phyloP scores from a whole-genome alignment of 2,113 vertebrate genomes.

The Apteryx owenii region DNA sequence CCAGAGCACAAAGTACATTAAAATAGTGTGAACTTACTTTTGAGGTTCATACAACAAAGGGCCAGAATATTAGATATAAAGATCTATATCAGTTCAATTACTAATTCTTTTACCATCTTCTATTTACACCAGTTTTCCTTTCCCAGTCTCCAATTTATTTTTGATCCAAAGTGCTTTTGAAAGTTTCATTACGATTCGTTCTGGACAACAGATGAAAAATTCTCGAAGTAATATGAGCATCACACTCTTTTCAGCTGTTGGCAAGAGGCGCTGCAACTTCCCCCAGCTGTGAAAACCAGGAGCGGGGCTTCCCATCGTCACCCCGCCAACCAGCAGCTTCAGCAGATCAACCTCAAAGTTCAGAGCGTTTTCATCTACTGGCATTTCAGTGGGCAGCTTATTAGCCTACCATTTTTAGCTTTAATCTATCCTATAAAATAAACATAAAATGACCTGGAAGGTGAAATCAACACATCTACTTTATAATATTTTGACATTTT shows the following conservation, averaged over 20 bases:
- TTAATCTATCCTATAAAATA: neutral
- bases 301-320: neutral
- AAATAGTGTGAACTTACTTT: neutral
- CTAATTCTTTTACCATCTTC: neutral
- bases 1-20: neutral
- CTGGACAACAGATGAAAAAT: neutral
- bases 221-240: neutral
- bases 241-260: fast-evolving
- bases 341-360: neutral
- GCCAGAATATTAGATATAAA: neutral
- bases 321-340: neutral
- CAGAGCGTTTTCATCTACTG: neutral
- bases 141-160: neutral
- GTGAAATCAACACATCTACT: neutral
- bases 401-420: neutral
- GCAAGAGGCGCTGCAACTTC: neutral
- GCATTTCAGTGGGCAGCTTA: neutral
- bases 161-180: neutral
- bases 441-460: neutral
- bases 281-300: neutral
- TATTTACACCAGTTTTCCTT: neutral
- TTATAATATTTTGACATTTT: neutral
- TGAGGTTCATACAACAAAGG: neutral
- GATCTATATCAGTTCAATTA: neutral
- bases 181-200: neutral